Evolutionary conservation across 2,113 vertebrate species (phyloP).

Genomic region (Dasyornis broadbenti): DNA sequence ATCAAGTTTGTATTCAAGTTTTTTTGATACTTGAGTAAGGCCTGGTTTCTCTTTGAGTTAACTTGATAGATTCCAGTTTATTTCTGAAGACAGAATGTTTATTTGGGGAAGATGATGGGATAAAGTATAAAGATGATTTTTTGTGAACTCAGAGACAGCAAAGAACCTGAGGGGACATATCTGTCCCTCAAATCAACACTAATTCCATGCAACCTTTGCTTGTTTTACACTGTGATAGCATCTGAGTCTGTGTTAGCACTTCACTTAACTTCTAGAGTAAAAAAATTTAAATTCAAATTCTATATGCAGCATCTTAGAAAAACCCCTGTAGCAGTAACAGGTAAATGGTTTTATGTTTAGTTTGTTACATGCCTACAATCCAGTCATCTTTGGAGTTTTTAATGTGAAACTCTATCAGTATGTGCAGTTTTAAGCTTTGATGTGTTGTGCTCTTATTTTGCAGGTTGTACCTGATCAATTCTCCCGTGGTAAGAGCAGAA

Average conservation of each 20-base stretch:
- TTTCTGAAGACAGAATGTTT: background rate
- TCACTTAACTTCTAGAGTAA: background rate
- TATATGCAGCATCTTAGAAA: background rate
- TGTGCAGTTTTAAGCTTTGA: background rate
- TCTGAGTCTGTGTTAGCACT: background rate
- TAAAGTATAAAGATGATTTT: background rate
- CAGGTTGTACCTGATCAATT: conserved; percentile 97
- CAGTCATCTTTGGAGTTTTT: background rate
- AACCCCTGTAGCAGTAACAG: background rate
- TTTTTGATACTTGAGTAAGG: background rate
- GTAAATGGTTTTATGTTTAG: background rate
- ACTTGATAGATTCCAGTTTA: background rate
- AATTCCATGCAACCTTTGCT: background rate
- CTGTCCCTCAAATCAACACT: background rate
- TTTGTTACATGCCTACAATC: background rate
- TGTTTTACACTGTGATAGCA: background rate
- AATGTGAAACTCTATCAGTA: background rate
- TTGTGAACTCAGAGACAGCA: background rate
- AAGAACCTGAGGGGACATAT: background rate
- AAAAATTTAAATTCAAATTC: background rate
- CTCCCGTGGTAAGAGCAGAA: conserved; percentile 93
- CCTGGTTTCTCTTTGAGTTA: background rate
- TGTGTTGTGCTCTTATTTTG: background rate
- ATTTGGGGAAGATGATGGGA: background rate
- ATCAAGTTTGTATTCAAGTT: background rate